phyloP scores from a whole-genome alignment of 2,113 vertebrate species.

The Orcinus orca region DNA sequence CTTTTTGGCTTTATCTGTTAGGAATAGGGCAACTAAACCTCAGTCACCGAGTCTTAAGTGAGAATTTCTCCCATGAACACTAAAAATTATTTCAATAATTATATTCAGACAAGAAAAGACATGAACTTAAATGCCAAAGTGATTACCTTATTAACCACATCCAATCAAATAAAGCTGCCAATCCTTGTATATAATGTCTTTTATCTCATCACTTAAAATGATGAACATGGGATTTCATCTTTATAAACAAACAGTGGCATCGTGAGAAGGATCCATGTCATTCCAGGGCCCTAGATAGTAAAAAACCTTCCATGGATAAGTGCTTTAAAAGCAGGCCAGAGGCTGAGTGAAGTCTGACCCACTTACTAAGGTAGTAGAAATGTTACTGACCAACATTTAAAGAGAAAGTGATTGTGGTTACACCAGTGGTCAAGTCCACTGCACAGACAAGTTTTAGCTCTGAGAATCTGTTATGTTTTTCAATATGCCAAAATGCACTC shows the following conservation, averaged over 20 bases:
- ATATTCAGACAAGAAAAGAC: conserved; percentile 16
- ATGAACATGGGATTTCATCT: not conserved
- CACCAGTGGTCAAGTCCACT: not conserved
- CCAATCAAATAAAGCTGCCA: not conserved
- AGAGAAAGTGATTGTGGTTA: not conserved
- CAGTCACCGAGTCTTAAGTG: not conserved
- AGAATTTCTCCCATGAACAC: not conserved
- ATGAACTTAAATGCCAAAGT: not conserved
- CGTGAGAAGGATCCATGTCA: not conserved
- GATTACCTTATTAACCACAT: not conserved
- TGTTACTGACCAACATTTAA: not conserved
- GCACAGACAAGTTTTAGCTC: not conserved
- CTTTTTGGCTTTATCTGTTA: not conserved
- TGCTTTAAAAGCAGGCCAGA: not conserved
- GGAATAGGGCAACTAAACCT: not conserved
- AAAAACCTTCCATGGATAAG: not conserved
- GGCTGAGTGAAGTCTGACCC: not conserved
- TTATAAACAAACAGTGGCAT: not conserved
- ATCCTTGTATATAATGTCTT: not conserved
- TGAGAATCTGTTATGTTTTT: not conserved
- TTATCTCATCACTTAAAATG: conserved; percentile 9
- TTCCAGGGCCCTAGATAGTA: not conserved
- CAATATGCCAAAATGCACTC: not conserved
- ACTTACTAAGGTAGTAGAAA: not conserved
- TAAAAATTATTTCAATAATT: not conserved